These are phyloP conservation scores for Falco concolor DNA, from an alignment of 2,797 vertebrate species.

Conservation along the genomic window DNA sequence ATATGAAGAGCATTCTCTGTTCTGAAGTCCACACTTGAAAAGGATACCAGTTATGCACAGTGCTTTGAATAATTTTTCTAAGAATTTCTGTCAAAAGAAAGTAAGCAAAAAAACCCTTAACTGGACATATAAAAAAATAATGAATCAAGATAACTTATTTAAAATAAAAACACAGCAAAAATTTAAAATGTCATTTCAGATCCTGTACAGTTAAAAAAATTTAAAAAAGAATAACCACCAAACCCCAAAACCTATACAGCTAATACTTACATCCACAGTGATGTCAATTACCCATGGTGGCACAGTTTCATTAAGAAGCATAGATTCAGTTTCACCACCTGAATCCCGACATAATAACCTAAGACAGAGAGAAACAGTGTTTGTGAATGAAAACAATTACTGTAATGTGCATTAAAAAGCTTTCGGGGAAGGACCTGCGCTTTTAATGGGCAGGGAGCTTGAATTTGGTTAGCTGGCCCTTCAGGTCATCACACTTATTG, in stretches of 20 bases:
- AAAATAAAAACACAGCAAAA: background rate
- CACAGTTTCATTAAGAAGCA: slow-evolving; percentile 97
- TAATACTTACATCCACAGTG: slow-evolving; percentile 94
- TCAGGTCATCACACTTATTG: background rate
- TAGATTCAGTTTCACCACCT: slow-evolving; percentile 96
- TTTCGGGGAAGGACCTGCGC: background rate
- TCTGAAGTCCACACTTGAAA: background rate
- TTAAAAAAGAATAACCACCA: background rate
- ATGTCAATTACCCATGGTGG: slow-evolving; percentile 99
- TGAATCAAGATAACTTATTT: background rate
- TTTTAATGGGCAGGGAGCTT: background rate
- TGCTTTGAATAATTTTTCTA: background rate
- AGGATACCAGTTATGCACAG: background rate
- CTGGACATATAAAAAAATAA: background rate
- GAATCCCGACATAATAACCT: slow-evolving; percentile 97
- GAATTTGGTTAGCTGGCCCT: background rate
- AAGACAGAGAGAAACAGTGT: background rate
- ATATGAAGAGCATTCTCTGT: background rate
- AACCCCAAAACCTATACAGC: rapidly evolving
- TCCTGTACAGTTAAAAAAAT: background rate
- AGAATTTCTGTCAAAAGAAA: background rate
- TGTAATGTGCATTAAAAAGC: background rate
- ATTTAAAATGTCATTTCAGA: background rate
- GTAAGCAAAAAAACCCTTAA: background rate
- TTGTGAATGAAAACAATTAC: background rate